Evolutionary conservation across 2,113 vertebrate genomes (phyloP), one percentile per base, ranked within the genome.

Genomic region (Ranitomeya variabilis): DNA sequence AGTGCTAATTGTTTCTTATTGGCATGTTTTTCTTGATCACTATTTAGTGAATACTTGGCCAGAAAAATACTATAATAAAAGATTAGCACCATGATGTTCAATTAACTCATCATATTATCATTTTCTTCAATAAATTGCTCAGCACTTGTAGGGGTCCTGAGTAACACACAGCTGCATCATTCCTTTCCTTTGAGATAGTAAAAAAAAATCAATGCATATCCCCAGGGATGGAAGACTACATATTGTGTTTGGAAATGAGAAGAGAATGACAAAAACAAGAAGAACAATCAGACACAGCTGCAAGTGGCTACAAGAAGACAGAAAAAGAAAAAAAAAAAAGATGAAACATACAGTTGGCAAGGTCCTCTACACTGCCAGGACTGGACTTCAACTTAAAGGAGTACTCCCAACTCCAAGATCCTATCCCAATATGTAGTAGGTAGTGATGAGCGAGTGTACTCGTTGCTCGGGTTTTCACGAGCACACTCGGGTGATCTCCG

Each of bases 111-210:
- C 55, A n/a, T 60, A 64, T 77, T 86, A n/a, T 54, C 54, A 71
- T 83, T 83, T 86, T 64, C 55, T 51, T 18, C 7, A 14, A 66
- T 62, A 52, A 66, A 80, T 54, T 86, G 59, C 60, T 86, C 87
- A 51, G 67, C 66, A 73, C 66, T 80, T 21, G 52, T 87, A 81
- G 18, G 54, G 62, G 55, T 26, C 69, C 79, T 76, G 64, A 71
- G 66, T 76, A 83, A 88, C 80, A 76, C 87, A 82, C 87, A 88
- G 87, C 79, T 88, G 87, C 67, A 82, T 88, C 66, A 88, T 88
- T 88, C 55, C 80, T 83, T 82, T 88, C 87, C 67, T 62, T 62
- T 88, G 67, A 82, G 87, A 83, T 88, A 74, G 67, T 51, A 45
- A 76, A 88, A 59, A 67, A 59, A 79, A 83, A 81, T 60, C 69